Evolutionary conservation across 2,888 invertebrate species (phyloP), one percentile per base, ranked within the genome.

Genomic region (Brassicogethes aeneus): DNA sequence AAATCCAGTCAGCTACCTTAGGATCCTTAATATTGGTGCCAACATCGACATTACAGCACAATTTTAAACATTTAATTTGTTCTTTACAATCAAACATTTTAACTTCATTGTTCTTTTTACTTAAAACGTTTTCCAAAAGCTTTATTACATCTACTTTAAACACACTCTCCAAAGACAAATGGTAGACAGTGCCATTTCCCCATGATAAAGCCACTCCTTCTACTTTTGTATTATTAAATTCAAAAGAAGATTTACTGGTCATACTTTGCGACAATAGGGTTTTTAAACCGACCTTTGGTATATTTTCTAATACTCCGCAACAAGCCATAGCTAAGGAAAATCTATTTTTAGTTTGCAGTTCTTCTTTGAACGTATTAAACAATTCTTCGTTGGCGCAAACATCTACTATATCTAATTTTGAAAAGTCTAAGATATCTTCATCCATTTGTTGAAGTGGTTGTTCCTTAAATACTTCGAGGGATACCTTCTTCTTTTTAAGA

Each of bases 1-100:
- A 57, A 40, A 88, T 56, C 89, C 89, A 89, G 55, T 77, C 76
- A 5, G 77, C 84, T 33, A 85, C 71, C 60, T 77, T 77, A 1
- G 87, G 85, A 69, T 90, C 89, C 50, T 76, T 70, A 47, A 78
- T 63, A 51, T 62, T 62, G 29, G 72, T 70, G 15, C 50, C 47
- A 3, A 77, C 61, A 10, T 62, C 56, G 3, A 72, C 58, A 13
- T 69, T 62, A 43, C 68, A 71, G 43, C 71, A 71, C 40, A 65
- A 67, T 15, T 69, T 66, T 15, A 83, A 56, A 5, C 70, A 57
- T 62, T 79, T 79, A 30, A 79, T 64, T 45, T 75, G 74, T 46
- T 77, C 74, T 57, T 80, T 82, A 5, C 70, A 64, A 51, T 79
- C 73, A 53, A 76, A 77, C 34, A 78, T 70, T 42, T 69, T 61